A percentile compares a stretch with the other conserved stretches of the same genome.
phyloP scores from a whole-genome alignment of 2,797 vertebrate species.

The Lepus townsendii region DNA sequence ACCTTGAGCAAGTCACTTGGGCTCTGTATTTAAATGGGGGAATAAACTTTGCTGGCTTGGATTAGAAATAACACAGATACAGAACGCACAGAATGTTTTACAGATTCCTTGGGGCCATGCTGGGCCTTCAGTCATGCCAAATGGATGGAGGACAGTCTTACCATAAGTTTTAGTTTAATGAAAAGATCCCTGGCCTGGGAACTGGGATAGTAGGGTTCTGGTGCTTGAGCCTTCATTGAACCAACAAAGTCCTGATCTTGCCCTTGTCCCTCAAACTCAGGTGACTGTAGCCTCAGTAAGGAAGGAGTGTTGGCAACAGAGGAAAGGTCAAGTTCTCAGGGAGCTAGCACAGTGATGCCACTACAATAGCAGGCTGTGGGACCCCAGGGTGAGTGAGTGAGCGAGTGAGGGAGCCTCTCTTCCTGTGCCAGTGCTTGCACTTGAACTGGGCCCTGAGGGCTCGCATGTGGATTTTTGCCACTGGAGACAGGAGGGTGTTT shows the following conservation, averaged over 20 bases:
- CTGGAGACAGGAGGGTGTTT: background rate
- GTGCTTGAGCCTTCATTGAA: conserved; percentile 2
- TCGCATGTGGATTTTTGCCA: background rate
- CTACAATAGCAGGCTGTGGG: background rate
- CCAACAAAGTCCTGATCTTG: conserved; percentile 2
- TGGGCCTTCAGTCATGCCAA: conserved; percentile 1
- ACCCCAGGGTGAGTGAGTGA: background rate
- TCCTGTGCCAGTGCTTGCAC: background rate
- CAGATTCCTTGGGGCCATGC: background rate
- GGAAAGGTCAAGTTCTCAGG: background rate
- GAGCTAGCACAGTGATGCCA: background rate
- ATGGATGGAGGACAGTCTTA: background rate
- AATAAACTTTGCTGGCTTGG: background rate
- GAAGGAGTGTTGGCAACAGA: conserved; percentile 10
- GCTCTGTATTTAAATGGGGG: background rate
- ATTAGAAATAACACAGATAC: conserved; percentile 30
- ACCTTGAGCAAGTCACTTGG: conserved; percentile 38
- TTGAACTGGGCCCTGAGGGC: background rate
- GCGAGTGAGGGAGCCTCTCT: fast-evolving
- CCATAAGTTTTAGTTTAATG: background rate
- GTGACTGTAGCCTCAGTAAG: background rate
- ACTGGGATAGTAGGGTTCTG: background rate
- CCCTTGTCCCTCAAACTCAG: background rate
- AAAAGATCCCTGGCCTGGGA: conserved; percentile 19
- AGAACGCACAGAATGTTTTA: conserved; percentile 4